Evolutionary conservation across 2,888 invertebrate genomes (phyloP).

Genomic region (Acleris literana): DNA sequence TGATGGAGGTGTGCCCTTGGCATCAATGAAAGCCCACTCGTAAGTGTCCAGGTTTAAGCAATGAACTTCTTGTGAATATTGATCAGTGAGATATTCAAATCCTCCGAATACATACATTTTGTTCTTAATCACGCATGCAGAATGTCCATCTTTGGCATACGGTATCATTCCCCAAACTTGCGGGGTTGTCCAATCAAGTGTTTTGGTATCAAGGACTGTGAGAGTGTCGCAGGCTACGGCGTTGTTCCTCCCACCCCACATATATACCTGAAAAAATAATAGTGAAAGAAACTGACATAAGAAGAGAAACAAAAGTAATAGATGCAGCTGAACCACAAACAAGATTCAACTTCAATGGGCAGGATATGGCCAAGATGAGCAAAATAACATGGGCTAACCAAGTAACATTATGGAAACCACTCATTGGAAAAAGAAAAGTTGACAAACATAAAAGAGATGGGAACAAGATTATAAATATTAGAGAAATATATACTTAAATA

Average conservation of each 20-base stretch:
- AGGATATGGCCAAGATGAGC: too few relatives aligned
- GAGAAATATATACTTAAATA: too few relatives aligned
- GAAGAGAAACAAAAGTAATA: too few relatives aligned
- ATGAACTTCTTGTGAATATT: conserved; percentile 91
- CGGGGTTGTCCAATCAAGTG: conserved; percentile 87
- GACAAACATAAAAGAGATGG: too few relatives aligned
- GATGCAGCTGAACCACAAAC: too few relatives aligned
- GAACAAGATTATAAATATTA: too few relatives aligned
- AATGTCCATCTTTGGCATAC: conserved; percentile 94
- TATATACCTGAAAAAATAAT: conserved; percentile 83
- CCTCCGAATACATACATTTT: conserved; percentile 96
- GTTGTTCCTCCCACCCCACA: conserved; percentile 98
- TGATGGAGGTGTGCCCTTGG: conserved; percentile 86
- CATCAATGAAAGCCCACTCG: conserved; percentile 87
- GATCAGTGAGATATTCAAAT: conserved; percentile 92
- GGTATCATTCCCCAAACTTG: conserved; percentile 88
- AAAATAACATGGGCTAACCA: too few relatives aligned
- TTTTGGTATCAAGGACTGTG: conserved; percentile 91
- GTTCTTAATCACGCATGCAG: conserved; percentile 90
- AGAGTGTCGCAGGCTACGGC: conserved; percentile 90
- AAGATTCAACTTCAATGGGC: too few relatives aligned
- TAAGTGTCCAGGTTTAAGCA: conserved; percentile 88
- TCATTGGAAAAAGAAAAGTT: too few relatives aligned
- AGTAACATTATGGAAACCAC: too few relatives aligned
- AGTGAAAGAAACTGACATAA: too few relatives aligned